Conservation (phyloP, 1,140 invertebrate genomes). For the Oedothorax gibbosus region DNA sequence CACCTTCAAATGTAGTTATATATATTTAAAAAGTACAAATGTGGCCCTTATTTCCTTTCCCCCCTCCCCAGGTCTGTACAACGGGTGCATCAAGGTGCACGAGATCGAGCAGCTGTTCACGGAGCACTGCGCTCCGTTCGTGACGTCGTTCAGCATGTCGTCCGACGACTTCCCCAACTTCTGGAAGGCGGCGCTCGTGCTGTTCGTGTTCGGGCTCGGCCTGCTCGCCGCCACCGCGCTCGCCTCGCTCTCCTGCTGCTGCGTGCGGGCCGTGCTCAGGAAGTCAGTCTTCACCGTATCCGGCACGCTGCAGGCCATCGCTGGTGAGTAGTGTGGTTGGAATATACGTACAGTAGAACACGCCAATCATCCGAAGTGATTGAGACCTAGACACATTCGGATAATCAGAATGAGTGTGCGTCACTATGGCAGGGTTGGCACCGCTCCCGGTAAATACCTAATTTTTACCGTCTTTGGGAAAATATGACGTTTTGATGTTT, state of each 20-base stretch:
- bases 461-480: too few species aligned
- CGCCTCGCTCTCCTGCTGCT: slow-evolving; percentile 79
- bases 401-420: too few species aligned
- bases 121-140: slow-evolving; percentile 77
- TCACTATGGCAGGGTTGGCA: too few species aligned
- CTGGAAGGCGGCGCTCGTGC: slow-evolving; percentile 84
- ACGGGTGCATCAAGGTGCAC: slow-evolving; percentile 76
- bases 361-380: too few species aligned
- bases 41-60: background rate
- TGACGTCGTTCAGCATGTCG: slow-evolving; percentile 73
- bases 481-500: too few species aligned
- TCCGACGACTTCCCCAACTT: slow-evolving; percentile 77
- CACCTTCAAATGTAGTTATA: too few species aligned
- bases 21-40: too few species aligned
- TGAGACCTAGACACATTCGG: too few species aligned
- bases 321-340: slow-evolving; percentile 72
- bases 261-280: slow-evolving; percentile 80
- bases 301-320: slow-evolving; percentile 82
- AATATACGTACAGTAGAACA: too few species aligned
- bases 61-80: slow-evolving; percentile 76
- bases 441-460: too few species aligned
- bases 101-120: slow-evolving; percentile 62
- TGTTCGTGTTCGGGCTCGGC: slow-evolving; percentile 75
- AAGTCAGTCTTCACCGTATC: slow-evolving; percentile 88
- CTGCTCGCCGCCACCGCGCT: slow-evolving; percentile 78